Evolutionary conservation across 1,140 invertebrate species (phyloP).

Genomic region (Coptotermes formosanus): DNA sequence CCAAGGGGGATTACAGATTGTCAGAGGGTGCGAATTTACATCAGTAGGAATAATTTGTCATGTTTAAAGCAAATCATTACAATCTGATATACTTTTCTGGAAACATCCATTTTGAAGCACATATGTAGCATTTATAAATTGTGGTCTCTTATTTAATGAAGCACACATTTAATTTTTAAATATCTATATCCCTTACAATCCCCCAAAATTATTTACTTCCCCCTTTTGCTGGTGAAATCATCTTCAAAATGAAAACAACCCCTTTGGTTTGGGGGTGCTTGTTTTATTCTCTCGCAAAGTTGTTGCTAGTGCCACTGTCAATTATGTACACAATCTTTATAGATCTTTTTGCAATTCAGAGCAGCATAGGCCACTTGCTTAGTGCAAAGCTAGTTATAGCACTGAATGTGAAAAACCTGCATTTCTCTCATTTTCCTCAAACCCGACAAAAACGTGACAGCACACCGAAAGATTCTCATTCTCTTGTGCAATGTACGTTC

Average conservation of each 20-base stretch:
- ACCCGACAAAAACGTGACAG: background rate
- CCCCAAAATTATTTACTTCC: slow-evolving; percentile 6
- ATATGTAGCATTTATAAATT: slow-evolving; percentile 10
- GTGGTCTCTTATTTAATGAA: background rate
- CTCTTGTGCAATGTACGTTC: background rate
- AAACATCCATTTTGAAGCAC: slow-evolving; percentile 12
- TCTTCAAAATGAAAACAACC: slow-evolving; percentile 6
- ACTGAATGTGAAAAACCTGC: slow-evolving; percentile 8
- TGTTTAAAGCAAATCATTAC: background rate
- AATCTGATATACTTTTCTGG: slow-evolving; percentile 2
- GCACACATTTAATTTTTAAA: slow-evolving; percentile 13
- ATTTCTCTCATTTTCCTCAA: slow-evolving; percentile 9
- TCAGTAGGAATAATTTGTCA: background rate
- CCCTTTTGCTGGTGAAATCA: slow-evolving; percentile 10
- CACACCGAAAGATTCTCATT: background rate
- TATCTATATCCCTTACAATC: background rate
- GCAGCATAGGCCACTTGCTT: background rate
- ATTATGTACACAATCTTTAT: slow-evolving; percentile 2
- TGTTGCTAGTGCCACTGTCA: background rate
- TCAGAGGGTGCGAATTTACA: background rate
- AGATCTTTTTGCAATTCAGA: background rate
- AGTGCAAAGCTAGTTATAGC: slow-evolving; percentile 5
- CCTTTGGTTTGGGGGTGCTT: background rate
- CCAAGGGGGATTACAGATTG: background rate
- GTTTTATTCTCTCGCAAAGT: slow-evolving; percentile 7